Evolutionary conservation across 2,797 vertebrate genomes (phyloP).

Genomic region (Gallinago nigripennis): DNA sequence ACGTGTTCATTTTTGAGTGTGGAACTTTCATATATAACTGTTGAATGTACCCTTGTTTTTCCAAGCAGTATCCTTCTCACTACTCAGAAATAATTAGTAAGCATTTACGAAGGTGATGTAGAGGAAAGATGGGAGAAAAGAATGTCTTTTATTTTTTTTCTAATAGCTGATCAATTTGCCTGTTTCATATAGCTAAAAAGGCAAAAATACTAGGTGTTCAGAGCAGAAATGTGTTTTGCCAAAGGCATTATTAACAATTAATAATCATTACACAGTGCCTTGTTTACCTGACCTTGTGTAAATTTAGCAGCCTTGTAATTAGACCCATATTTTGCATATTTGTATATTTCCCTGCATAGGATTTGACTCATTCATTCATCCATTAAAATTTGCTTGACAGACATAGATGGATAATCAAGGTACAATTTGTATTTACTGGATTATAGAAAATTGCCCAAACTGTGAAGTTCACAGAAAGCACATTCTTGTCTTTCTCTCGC

Average conservation of each 20-base stretch:
- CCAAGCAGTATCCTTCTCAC: constrained; percentile 13
- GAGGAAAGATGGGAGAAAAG: background rate
- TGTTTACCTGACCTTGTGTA: constrained; percentile 87
- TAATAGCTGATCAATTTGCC: constrained; percentile 21
- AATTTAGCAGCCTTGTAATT: constrained; percentile 85
- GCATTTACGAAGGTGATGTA: constrained; percentile 41
- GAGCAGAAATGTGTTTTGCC: constrained; percentile 76
- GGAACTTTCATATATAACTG: background rate
- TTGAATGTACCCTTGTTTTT: background rate
- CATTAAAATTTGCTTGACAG: constrained; percentile 85
- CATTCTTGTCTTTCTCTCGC: constrained; percentile 75
- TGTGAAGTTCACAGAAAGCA: constrained; percentile 78
- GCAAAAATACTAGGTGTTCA: constrained; percentile 75
- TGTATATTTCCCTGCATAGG: constrained; percentile 78
- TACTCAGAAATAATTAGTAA: constrained; percentile 51
- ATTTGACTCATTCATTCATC: constrained; percentile 85
- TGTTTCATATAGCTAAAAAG: constrained; percentile 65
- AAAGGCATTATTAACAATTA: constrained; percentile 89
- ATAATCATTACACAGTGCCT: constrained; percentile 86
- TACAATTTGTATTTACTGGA: constrained; percentile 85
- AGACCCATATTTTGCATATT: constrained; percentile 85
- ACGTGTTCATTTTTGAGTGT: background rate
- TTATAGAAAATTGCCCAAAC: constrained; percentile 84
- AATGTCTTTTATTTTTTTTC: background rate
- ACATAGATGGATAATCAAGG: constrained; percentile 82